Conservation (phyloP, 2,113 vertebrate species). For the Hyperopisus bebe region DNA sequence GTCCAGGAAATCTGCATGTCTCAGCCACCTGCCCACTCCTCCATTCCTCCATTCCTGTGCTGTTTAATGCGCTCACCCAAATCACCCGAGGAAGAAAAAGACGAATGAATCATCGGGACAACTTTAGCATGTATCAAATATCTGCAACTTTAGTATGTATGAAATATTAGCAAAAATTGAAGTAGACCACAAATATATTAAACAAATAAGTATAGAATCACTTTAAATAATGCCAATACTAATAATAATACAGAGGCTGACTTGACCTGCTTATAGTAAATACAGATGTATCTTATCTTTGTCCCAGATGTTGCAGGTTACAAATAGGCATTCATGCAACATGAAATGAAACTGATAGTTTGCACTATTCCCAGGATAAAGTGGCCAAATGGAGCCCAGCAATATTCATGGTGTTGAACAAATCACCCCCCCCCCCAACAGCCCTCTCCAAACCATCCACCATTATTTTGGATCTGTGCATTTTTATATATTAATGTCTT, state of each 20-base stretch:
- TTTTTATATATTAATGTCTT: constrained; percentile 6
- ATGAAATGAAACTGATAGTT: background rate
- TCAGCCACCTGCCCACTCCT: background rate
- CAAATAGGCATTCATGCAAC: background rate
- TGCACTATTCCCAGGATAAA: background rate
- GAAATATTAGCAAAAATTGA: background rate
- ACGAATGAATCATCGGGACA: background rate
- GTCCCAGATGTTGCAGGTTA: background rate
- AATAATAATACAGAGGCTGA: background rate
- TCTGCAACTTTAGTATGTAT: background rate
- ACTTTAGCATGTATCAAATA: background rate
- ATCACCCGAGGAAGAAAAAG: background rate
- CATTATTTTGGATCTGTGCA: background rate
- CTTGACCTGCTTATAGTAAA: background rate
- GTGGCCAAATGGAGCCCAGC: background rate
- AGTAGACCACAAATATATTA: background rate
- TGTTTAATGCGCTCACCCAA: background rate
- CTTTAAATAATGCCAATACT: background rate
- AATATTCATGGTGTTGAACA: background rate
- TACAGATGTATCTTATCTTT: background rate
- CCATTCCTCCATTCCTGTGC: background rate
- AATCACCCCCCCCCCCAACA: background rate
- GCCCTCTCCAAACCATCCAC: background rate
- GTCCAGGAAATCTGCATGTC: background rate
- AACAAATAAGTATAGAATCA: background rate